Base-by-base conservation (phyloP, 2,888 invertebrate species). In the Agrotis clavis region DNA sequence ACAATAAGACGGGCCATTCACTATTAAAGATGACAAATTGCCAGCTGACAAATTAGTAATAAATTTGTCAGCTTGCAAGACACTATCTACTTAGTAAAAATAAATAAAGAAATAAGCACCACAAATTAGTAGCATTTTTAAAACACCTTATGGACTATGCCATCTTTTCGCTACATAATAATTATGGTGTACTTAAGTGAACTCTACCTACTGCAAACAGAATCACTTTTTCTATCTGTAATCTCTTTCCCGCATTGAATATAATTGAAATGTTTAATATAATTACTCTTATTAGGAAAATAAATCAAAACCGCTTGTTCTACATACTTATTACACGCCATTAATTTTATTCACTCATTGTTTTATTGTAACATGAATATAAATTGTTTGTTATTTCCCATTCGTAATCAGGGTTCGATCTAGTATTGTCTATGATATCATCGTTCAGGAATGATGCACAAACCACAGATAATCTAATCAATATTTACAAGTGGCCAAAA, bases 341-440 rank as follows among this genome's bases (percentile, higher is more conserved):
- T 77, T 68, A 68, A 60, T 66, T 72, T 74, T 70, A 72, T 56
- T 54, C 51, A 57, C 60, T 54, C 72, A 83, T 73, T 81, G 82
- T 83, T 67, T 61, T 16, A 67, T 35, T 48, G 16, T 18, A 74
- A 60, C 53, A 30, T 53, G 77, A 65, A 80, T 77, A 59, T 30
- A 80, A 83, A 83, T 35, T 18, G 48, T 19, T 56, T 16, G 77
- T 80, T 68, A 74, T 59, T 72, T 61, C 14, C 47, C n/a, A 48
- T 65, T 62, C 25, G 19, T 48, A 67, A n/a, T 56, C 50, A 54
- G n/a, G 9, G n/a, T 56, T 74, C 63, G 5, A 53, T 62, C 9
- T 48, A 51, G n/a, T 60, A 61, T 67, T 82, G 79, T 79, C 35
- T 67, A 53, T 73, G 25, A 2, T 35, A 25, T 51, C 14, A 18